A percentile compares a stretch with the other conserved stretches of the same genome.
Conservation (phyloP, 2,113 vertebrate species). For the Verasper variegatus region DNA sequence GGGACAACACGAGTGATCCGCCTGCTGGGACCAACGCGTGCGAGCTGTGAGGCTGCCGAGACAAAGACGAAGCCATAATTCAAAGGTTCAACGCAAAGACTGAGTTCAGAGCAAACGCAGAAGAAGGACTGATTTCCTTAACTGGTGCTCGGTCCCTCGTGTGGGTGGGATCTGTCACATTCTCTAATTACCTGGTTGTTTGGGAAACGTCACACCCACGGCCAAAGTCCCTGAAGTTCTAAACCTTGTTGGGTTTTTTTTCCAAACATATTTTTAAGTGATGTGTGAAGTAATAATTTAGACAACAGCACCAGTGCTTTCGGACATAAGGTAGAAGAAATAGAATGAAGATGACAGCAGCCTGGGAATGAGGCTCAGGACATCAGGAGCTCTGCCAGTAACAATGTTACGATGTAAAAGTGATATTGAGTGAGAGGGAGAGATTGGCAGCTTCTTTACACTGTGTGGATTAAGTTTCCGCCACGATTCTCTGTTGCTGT, state of each 20-base stretch:
- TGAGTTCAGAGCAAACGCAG: constrained; percentile 15
- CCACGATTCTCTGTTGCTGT: too few relatives aligned
- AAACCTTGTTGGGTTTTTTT: constrained; percentile 7
- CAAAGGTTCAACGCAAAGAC: constrained; percentile 1
- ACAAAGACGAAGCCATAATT: constrained; percentile 18
- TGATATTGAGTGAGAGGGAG: constrained; percentile 15
- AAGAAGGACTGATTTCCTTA: constrained; percentile 13
- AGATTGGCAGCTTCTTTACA: constrained; percentile 31
- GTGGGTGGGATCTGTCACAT: constrained; percentile 44
- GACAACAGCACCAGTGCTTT: constrained; percentile 4
- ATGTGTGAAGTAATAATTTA: not conserved
- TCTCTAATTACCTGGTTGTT: constrained; percentile 33
- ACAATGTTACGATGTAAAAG: constrained; percentile 7
- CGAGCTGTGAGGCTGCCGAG: not conserved
- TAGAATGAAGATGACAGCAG: constrained; percentile 19
- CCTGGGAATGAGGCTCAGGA: constrained; percentile 9
- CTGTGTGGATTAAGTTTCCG: constrained; percentile 17
- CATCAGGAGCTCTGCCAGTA: constrained; percentile 7
- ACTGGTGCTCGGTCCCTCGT: constrained; percentile 27
- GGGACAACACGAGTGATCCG: constrained; percentile 10
- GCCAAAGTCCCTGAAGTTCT: constrained; percentile 36
- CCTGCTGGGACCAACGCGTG: not conserved
- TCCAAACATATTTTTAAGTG: constrained; percentile 19
- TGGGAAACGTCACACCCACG: constrained; percentile 48
- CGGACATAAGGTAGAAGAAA: constrained; percentile 14